Percentiles rank a stretch among this genome's conserved stretches.
These are phyloP conservation scores for Drosophila navojoa DNA, from an alignment of 1,140 invertebrate species.

Conservation along the genomic window DNA sequence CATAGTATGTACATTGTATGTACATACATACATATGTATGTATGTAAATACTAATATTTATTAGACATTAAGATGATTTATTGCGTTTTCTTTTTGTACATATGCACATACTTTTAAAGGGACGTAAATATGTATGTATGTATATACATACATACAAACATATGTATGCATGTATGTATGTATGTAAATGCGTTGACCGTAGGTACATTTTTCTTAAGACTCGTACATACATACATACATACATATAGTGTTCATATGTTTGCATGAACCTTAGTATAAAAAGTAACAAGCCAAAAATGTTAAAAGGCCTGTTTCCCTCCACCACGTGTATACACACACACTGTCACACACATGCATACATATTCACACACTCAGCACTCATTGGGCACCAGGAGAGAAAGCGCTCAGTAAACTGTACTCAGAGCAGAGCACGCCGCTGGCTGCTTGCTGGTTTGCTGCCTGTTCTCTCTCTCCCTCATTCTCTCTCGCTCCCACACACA, in stretches of 20 bases:
- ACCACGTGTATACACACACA: conserved; percentile 72
- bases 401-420: conserved; percentile 71
- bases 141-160: neutral
- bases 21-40: conserved; percentile 4
- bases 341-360: conserved; percentile 39
- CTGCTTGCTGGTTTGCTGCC: conserved; percentile 18
- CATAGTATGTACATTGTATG: too few relatives aligned
- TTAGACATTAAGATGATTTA: conserved; percentile 5
- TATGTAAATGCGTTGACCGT: neutral
- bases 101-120: neutral
- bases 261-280: conserved; percentile 44
- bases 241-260: conserved; percentile 27
- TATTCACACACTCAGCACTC: conserved; percentile 48
- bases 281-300: conserved; percentile 72
- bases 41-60: conserved; percentile 42
- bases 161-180: conserved; percentile 6
- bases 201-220: too few relatives aligned
- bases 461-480: conserved; percentile 28
- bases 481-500: conserved; percentile 34
- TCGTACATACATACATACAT: conserved; percentile 8
- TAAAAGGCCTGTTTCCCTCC: conserved; percentile 72
- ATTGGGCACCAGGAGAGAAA: conserved; percentile 44
- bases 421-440: conserved; percentile 53
- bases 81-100: conserved; percentile 12
- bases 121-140: conserved; percentile 24